These are phyloP conservation scores for Nematostella vectensis DNA, from an alignment of 92 coral and sea anemone species.

Conservation along the genomic window DNA sequence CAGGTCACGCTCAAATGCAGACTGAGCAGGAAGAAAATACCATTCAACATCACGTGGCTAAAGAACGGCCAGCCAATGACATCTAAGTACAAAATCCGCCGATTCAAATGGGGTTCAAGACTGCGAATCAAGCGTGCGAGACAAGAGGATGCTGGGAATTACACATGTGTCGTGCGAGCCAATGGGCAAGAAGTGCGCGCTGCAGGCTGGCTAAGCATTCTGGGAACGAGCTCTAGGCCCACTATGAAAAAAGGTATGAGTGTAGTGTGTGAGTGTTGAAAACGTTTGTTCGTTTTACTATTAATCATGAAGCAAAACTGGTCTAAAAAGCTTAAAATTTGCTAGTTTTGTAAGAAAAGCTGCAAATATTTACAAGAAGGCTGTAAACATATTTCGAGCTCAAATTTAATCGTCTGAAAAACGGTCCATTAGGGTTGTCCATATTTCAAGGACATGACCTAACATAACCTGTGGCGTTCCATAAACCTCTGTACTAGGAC, in stretches of 20 bases:
- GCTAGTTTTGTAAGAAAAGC: too few species aligned
- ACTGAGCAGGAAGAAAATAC: slow-evolving; percentile 48
- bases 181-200: slow-evolving; percentile 3
- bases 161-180: slow-evolving; percentile 41
- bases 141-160: slow-evolving; percentile 67
- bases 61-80: slow-evolving; percentile 61
- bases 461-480: too few species aligned
- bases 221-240: not conserved
- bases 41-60: slow-evolving; percentile 70
- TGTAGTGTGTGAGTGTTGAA: too few species aligned
- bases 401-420: too few species aligned
- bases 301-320: too few species aligned
- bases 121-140: slow-evolving; percentile 64
- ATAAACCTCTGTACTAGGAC: too few species aligned
- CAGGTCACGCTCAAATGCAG: slow-evolving; percentile 79
- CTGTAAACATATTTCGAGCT: too few species aligned
- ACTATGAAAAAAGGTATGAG: not conserved
- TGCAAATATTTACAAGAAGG: too few species aligned
- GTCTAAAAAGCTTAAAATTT: too few species aligned
- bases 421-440: too few species aligned
- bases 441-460: too few species aligned
- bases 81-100: slow-evolving; percentile 37
- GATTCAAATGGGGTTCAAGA: slow-evolving; percentile 76
- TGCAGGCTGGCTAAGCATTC: slow-evolving; percentile 20
- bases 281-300: too few species aligned